Conservation (phyloP, 2,113 vertebrate species). For the Sula dactylatra region DNA sequence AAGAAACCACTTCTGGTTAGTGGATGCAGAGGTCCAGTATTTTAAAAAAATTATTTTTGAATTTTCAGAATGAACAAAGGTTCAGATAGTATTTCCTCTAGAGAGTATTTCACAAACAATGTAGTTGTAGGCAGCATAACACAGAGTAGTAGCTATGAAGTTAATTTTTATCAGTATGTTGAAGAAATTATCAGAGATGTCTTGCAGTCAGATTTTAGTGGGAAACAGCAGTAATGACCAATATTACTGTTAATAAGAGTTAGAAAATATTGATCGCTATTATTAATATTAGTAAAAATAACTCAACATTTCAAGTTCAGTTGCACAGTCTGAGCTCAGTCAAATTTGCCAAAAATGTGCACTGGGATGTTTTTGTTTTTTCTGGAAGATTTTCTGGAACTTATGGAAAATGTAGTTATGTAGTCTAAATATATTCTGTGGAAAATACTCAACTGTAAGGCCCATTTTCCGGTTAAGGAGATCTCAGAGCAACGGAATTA, state of each 20-base stretch:
- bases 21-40: not conserved
- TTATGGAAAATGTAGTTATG: conserved; percentile 62
- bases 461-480: conserved; percentile 43
- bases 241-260: not conserved
- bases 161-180: not conserved
- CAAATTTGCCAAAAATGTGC: conserved; percentile 67
- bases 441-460: conserved; percentile 52
- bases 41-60: not conserved
- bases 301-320: conserved; percentile 32
- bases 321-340: conserved; percentile 36
- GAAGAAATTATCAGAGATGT: not conserved
- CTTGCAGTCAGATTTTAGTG: not conserved
- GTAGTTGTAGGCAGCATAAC: not conserved
- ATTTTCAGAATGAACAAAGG: not conserved
- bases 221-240: not conserved
- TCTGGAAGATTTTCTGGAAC: conserved; percentile 69
- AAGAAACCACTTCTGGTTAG: not conserved
- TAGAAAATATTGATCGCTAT: not conserved
- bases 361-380: conserved; percentile 63
- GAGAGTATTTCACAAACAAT: not conserved
- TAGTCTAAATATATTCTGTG: conserved; percentile 55
- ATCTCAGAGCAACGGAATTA: conserved; percentile 20
- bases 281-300: conserved; percentile 49
- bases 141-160: not conserved
- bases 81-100: not conserved